These are phyloP conservation scores for Nephrotoma guestfalica DNA, from an alignment of 2,888 invertebrate species.

Conservation along the genomic window DNA sequence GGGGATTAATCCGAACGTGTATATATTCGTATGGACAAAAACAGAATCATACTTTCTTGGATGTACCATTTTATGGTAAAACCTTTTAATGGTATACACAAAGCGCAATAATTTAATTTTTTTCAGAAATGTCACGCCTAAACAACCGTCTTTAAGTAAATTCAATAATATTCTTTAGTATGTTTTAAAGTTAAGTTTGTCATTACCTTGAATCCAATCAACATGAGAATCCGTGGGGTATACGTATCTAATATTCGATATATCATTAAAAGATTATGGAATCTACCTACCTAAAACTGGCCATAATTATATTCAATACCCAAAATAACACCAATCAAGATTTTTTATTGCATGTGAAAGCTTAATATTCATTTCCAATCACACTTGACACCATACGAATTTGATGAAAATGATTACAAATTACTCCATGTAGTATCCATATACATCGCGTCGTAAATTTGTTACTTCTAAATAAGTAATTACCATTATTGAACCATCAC, in stretches of 20 bases:
- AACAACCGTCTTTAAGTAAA: too few relatives aligned
- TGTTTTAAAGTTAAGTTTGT: neutral
- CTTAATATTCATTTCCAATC: neutral
- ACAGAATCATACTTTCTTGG: too few relatives aligned
- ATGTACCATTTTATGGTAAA: too few relatives aligned
- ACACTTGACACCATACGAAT: neutral
- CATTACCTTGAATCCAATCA: neutral
- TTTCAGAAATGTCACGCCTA: too few relatives aligned
- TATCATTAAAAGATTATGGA: neutral
- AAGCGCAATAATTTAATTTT: too few relatives aligned
- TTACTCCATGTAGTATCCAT: neutral
- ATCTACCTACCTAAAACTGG: neutral
- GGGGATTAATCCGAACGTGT: too few relatives aligned
- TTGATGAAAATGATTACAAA: neutral
- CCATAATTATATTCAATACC: neutral
- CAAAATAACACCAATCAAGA: neutral
- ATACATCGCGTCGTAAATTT: neutral
- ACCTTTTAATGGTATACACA: too few relatives aligned
- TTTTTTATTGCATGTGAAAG: neutral
- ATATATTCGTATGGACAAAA: too few relatives aligned
- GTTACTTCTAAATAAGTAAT: neutral
- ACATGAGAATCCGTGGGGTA: neutral
- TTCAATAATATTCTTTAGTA: neutral
- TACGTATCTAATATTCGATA: neutral
- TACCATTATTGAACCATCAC: neutral